Base-by-base conservation (phyloP, 2,888 invertebrate genomes). In the Leptinotarsa juncta region DNA sequence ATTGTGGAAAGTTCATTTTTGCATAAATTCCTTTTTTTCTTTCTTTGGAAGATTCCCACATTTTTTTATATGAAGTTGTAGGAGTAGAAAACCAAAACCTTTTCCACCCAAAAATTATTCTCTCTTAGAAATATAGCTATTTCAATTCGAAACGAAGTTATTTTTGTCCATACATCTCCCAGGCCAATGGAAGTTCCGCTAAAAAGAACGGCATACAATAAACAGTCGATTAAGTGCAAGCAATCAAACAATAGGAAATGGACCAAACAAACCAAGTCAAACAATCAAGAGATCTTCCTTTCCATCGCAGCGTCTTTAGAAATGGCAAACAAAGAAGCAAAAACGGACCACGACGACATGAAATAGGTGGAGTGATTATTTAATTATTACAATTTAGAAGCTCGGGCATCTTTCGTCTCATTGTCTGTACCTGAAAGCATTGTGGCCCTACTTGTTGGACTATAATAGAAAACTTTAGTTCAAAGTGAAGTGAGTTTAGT, bases 311-410 rank as follows among this genome's bases (percentile, higher is more conserved):
- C 66, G 70, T 76, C 75, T 75, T 77, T 65, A 71, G 77, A 74
- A 71, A 53, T 55, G 79, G 73, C 72, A 73, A 81, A 81, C 82
- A 83, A 83, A 81, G 77, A 79, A 66, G 75, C 79, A 80, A 82
- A 82, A 83, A 82, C 80, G 73, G 76, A 78, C 78, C 80, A 78
- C 78, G 78, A 80, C 75, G 79, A 83, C 86, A 86, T 78, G 85
- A 81, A 86, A 87, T 83, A 85, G 87, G 87, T 85, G 86, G 85
- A 84, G 86, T 86, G 85, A 86, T 86, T 86, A 86, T 85, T 85
- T 85, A 85, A 86, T 86, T 85, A 85, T 85, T 83, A 82, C 83
- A 83, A 83, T 80, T 83, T 71, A 78, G 78, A 78, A 78, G 76
- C 73, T 75, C 57, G 67, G 74, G 50, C 71, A 73, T 75, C 72